phyloP scores from a whole-genome alignment of 2,797 vertebrate species.

The Lagorchestes hirsutus region DNA sequence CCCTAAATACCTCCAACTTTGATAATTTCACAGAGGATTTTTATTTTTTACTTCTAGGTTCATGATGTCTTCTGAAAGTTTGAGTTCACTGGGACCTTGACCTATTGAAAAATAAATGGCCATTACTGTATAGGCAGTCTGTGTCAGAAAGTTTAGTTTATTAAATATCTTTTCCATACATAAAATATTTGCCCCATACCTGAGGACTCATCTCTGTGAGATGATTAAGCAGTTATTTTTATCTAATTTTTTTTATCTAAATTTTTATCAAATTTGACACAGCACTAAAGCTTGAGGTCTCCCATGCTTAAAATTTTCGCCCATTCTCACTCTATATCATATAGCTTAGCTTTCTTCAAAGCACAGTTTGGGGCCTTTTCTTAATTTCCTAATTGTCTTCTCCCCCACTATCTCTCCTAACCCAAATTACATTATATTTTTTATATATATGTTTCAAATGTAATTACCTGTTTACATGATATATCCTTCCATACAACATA shows the following conservation, averaged over 20 bases:
- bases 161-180: neutral
- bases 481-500: neutral
- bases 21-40: neutral
- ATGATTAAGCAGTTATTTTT: neutral
- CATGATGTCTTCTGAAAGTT: neutral
- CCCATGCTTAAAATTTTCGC: neutral
- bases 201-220: neutral
- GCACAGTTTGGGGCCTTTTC: neutral
- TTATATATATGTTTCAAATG: neutral
- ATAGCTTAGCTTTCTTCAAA: neutral
- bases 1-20: neutral
- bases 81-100: neutral
- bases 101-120: neutral
- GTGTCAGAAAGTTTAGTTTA: neutral
- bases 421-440: neutral
- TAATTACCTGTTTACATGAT: neutral
- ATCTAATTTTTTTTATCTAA: neutral
- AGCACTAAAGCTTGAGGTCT: neutral
- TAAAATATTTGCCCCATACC: neutral
- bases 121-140: neutral
- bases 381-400: neutral
- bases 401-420: neutral
- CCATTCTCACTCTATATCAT: neutral
- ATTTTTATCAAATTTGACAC: neutral
- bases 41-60: neutral